Conservation (phyloP, 2,113 vertebrate genomes). For the Corydoras maculifer region DNA sequence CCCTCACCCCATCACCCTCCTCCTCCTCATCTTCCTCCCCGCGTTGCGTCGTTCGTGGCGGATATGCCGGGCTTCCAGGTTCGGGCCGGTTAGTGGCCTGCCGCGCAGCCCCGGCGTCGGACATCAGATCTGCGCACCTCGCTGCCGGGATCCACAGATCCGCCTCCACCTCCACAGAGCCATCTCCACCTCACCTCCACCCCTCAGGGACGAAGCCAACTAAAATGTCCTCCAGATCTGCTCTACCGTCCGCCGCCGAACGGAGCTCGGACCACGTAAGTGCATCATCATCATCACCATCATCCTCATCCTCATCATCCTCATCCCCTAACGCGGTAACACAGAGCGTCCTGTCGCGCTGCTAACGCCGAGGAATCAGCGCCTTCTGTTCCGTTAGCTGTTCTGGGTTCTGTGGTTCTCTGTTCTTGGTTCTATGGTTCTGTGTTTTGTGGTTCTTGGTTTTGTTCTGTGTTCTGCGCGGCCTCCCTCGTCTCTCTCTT, state of each 20-base stretch:
- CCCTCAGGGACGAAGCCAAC: neutral
- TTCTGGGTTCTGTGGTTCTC: too few species aligned
- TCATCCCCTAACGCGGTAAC: too few species aligned
- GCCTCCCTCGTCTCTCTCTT: too few species aligned
- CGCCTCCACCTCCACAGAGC: too few species aligned
- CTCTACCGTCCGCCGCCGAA: constrained; percentile 70
- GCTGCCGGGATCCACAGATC: constrained; percentile 5
- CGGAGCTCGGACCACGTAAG: constrained; percentile 73
- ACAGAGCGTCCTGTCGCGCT: too few species aligned
- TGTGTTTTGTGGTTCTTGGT: too few species aligned
- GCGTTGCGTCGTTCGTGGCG: constrained; percentile 1
- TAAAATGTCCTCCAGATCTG: constrained; percentile 66
- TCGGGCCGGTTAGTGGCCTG: constrained; percentile 46
- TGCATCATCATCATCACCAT: constrained; percentile 29
- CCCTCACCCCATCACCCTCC: neutral
- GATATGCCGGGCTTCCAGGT: constrained; percentile 60
- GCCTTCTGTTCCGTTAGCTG: too few species aligned
- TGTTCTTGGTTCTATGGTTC: too few species aligned
- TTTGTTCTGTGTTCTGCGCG: too few species aligned
- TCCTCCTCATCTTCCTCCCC: neutral
- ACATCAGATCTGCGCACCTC: neutral
- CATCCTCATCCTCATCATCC: too few species aligned
- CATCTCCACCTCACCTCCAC: neutral
- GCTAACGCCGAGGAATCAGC: too few species aligned
- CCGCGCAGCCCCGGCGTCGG: constrained; percentile 6